A percentile compares a stretch with the other conserved stretches of the same genome.
These are phyloP conservation scores for Leucophenga montana DNA, from an alignment of 2,888 invertebrate species.

Conservation along the genomic window DNA sequence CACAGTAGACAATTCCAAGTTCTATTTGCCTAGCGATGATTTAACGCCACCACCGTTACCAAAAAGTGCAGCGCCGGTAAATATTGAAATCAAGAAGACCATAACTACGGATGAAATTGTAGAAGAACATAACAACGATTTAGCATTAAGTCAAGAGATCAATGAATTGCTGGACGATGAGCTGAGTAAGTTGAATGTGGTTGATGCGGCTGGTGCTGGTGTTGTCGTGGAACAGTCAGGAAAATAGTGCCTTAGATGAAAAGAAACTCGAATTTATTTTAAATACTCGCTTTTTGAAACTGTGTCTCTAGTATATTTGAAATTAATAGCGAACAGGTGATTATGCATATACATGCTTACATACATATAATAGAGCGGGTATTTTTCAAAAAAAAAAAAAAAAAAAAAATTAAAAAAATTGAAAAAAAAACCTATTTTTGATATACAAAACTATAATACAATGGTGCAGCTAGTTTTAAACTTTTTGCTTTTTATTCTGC, in stretches of 20 bases:
- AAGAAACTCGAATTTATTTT: background rate
- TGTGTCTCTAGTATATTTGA: background rate
- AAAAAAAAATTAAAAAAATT: background rate
- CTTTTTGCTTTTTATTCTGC: slow-evolving; percentile 20
- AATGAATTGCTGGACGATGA: slow-evolving; percentile 71
- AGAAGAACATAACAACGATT: slow-evolving; percentile 64
- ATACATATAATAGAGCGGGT: background rate
- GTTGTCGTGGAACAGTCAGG: slow-evolving; percentile 37
- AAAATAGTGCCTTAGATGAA: background rate
- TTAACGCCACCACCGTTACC: slow-evolving; percentile 54
- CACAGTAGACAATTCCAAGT: slow-evolving; percentile 68
- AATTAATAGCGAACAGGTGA: background rate
- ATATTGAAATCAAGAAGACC: slow-evolving; percentile 69
- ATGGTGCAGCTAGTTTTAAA: slow-evolving; percentile 27
- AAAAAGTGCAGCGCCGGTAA: slow-evolving; percentile 66
- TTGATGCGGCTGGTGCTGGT: slow-evolving; percentile 52
- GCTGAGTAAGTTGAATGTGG: slow-evolving; percentile 56
- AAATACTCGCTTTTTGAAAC: slow-evolving; percentile 20
- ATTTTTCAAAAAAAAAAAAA: background rate
- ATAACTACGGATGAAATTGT: slow-evolving; percentile 69
- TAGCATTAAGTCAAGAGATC: slow-evolving; percentile 67
- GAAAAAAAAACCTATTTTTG: background rate
- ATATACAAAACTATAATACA: background rate
- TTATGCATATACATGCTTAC: too few relatives aligned
- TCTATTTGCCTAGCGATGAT: slow-evolving; percentile 64